Percentiles rank a stretch among this genome's conserved stretches.
Evolutionary conservation across 2,797 vertebrate species (phyloP).

Genomic region (Chelonia mydas): DNA sequence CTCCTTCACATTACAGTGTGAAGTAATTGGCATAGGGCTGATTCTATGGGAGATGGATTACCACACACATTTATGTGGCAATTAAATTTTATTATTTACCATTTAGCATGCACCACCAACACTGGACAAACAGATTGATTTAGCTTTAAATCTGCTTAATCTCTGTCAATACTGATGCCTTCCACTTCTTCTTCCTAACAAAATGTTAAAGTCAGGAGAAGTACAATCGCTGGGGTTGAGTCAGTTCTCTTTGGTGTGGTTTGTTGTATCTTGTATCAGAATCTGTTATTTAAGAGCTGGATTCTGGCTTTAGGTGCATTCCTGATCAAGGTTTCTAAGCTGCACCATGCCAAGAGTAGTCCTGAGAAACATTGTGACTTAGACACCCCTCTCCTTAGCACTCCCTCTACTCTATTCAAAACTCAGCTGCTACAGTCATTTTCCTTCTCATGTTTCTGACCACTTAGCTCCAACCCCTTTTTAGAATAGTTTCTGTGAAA

Average conservation of each 20-base stretch:
- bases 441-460: background rate
- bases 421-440: background rate
- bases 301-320: background rate
- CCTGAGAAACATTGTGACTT: background rate
- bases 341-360: background rate
- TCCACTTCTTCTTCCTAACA: background rate
- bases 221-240: background rate
- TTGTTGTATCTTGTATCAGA: background rate
- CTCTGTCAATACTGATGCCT: constrained; percentile 22
- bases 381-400: background rate
- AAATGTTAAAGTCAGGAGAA: constrained; percentile 13
- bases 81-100: constrained; percentile 71
- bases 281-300: background rate
- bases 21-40: constrained; percentile 21
- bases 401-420: background rate
- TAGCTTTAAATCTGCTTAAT: constrained; percentile 59
- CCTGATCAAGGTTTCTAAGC: background rate
- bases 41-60: constrained; percentile 65
- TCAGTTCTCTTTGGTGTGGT: background rate
- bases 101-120: constrained; percentile 64
- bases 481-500: no score
- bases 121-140: constrained; percentile 63
- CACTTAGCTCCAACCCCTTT: background rate
- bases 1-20: background rate
- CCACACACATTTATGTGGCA: constrained; percentile 35